Evolutionary conservation across 2,113 vertebrate genomes (phyloP).

Genomic region (Acinonyx jubatus): DNA sequence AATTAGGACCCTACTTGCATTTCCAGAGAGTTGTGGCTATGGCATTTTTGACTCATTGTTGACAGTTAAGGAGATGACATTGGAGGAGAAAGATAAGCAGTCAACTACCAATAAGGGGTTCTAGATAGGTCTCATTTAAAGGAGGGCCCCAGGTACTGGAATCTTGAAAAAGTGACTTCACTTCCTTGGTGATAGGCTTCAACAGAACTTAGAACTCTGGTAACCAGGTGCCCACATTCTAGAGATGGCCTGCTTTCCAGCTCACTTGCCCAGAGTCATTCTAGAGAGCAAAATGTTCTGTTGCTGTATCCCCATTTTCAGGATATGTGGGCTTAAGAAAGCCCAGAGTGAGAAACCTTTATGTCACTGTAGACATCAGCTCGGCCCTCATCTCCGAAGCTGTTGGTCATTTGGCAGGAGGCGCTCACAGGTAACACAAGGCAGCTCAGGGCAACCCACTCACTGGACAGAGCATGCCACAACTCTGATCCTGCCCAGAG

Average conservation of each 20-base stretch:
- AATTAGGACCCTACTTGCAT: not conserved
- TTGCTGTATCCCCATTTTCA: not conserved
- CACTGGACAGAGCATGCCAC: not conserved
- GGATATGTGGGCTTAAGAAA: not conserved
- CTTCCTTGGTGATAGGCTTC: not conserved
- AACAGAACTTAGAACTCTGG: not conserved
- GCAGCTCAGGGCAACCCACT: not conserved
- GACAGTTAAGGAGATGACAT: not conserved
- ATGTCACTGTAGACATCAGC: not conserved
- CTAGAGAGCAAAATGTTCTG: not conserved
- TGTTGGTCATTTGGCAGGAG: not conserved
- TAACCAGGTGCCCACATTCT: not conserved
- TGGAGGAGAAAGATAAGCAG: not conserved
- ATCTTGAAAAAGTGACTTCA: not conserved
- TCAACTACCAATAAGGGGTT: too few relatives aligned
- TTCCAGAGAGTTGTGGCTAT: not conserved
- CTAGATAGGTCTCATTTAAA: not conserved
- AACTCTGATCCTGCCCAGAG: not conserved
- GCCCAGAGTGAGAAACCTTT: not conserved
- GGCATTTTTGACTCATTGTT: not conserved
- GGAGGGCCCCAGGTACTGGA: not conserved
- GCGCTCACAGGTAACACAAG: not conserved
- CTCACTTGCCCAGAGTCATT: not conserved
- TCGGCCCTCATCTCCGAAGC: not conserved
- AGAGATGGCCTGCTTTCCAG: not conserved